Conservation (phyloP, 1,140 invertebrate genomes). For the Sycobia sp. region DNA sequence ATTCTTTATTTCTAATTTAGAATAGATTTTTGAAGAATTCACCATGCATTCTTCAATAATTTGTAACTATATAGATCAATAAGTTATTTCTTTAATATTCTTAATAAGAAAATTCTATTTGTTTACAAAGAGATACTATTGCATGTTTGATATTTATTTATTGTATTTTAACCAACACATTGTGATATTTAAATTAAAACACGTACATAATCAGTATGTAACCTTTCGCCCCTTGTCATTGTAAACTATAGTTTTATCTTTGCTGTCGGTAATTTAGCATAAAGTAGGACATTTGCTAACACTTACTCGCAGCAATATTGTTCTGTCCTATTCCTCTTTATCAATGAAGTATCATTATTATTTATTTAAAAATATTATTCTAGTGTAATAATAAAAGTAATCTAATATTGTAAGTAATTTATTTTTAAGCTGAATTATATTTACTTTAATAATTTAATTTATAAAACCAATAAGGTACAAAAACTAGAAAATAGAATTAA, state of each 20-base stretch:
- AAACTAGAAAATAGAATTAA: no score
- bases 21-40: constrained; percentile 3
- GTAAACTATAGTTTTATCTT: constrained; percentile 8
- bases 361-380: no score
- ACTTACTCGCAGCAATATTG: not conserved
- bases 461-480: no score
- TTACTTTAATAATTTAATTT: no score
- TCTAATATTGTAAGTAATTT: no score
- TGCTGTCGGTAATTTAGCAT: constrained; percentile 4
- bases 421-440: no score
- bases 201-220: constrained; percentile 13
- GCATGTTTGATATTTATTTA: constrained; percentile 43
- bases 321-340: no score
- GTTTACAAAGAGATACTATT: constrained; percentile 12
- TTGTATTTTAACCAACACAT: constrained; percentile 42
- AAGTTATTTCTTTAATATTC: constrained; percentile 15
- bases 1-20: not conserved
- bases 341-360: not conserved
- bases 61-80: not conserved
- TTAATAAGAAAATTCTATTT: constrained; percentile 14
- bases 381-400: no score
- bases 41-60: not conserved
- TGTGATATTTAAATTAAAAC: constrained; percentile 50
- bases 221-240: not conserved
- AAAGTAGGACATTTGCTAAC: constrained; percentile 3